A percentile compares a stretch with the other conserved stretches of the same genome.
Conservation (phyloP, 2,888 invertebrate genomes). For the Trimorus sp. region DNA sequence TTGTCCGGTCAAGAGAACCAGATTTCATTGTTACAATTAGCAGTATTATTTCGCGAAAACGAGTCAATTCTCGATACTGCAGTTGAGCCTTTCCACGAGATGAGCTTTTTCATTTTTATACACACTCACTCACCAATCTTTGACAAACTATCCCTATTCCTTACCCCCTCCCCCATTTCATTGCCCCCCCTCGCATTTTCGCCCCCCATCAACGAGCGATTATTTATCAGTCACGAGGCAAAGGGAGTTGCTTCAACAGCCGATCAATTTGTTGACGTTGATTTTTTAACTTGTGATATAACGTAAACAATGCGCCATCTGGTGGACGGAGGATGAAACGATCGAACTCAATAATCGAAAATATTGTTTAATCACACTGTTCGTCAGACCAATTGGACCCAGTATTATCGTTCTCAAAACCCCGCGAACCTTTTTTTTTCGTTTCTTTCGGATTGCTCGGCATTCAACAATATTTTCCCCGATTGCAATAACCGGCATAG, state of each 20-base stretch:
- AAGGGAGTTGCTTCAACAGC: too few relatives aligned
- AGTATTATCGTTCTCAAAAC: conserved; percentile 31
- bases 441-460: too few relatives aligned
- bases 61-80: conserved; percentile 45
- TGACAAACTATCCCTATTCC: conserved; percentile 18
- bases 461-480: too few relatives aligned
- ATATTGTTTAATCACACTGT: conserved; percentile 60
- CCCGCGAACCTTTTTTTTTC: conserved; percentile 11
- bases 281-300: conserved; percentile 44
- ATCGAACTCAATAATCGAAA: conserved; percentile 29
- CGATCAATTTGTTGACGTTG: background rate
- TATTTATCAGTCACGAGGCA: too few relatives aligned
- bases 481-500: too few relatives aligned
- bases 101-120: conserved; percentile 64
- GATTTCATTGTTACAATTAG: conserved; percentile 52
- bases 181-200: conserved; percentile 13
- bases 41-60: conserved; percentile 63
- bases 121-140: conserved; percentile 37
- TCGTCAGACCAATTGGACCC: background rate
- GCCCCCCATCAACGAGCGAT: background rate
- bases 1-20: conserved; percentile 27
- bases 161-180: background rate
- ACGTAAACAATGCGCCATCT: conserved; percentile 54
- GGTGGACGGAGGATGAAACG: conserved; percentile 53
- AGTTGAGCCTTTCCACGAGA: conserved; percentile 43